Conservation (phyloP, 2,797 vertebrate genomes). For the Pristis pectinata region DNA sequence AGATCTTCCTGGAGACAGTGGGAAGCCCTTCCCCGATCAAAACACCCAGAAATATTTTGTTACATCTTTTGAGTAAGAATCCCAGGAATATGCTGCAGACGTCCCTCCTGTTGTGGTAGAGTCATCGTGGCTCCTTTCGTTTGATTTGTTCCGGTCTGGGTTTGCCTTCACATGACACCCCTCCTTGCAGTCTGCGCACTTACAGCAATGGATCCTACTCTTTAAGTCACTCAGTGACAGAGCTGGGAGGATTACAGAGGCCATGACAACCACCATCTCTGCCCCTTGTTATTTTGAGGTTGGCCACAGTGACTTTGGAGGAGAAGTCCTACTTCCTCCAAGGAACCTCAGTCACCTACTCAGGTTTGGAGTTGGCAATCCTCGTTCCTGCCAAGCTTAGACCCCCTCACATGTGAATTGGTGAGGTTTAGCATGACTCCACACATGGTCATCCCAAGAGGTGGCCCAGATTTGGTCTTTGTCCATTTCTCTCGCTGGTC, state of each 20-base stretch:
- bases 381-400: not conserved
- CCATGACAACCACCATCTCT: not conserved
- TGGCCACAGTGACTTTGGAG: not conserved
- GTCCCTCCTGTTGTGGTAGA: not conserved
- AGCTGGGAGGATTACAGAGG: not conserved
- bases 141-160: not conserved
- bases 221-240: not conserved
- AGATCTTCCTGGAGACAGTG: constrained; percentile 47
- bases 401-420: too few species aligned
- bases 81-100: not conserved
- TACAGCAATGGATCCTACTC: not conserved
- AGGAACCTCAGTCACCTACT: not conserved
- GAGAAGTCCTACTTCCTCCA: not conserved
- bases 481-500: not conserved
- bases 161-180: too few species aligned
- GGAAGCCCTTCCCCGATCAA: constrained; percentile 54
- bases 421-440: not conserved
- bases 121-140: not conserved
- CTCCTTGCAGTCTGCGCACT: not conserved
- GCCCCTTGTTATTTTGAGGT: not conserved
- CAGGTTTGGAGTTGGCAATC: not conserved
- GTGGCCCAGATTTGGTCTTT: not conserved
- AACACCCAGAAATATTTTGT: constrained; percentile 71
- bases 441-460: not conserved
- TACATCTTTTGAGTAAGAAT: constrained; percentile 73